A percentile compares a stretch with the other conserved stretches of the same genome.
Evolutionary conservation across 2,113 vertebrate species (phyloP).

Genomic region (Egretta garzetta): DNA sequence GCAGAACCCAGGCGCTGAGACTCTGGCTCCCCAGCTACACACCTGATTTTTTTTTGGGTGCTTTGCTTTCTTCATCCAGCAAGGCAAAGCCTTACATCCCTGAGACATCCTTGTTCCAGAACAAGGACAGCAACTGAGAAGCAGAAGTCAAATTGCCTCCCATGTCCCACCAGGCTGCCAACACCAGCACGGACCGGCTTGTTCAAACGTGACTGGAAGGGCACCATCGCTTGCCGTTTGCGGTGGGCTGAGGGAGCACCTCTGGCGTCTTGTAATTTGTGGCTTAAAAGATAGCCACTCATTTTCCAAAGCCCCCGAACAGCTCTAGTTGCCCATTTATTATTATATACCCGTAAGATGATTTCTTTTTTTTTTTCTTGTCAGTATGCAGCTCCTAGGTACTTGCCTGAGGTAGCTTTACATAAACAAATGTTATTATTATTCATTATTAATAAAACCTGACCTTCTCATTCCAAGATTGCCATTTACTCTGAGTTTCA

Average conservation of each 20-base stretch:
- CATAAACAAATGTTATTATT: neutral
- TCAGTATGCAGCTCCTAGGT: neutral
- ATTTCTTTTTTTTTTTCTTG: neutral
- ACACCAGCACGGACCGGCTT: neutral
- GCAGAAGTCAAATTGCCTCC: neutral
- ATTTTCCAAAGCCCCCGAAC: neutral
- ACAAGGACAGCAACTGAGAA: neutral
- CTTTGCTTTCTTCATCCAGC: neutral
- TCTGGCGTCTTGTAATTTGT: neutral
- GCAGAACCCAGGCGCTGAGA: neutral
- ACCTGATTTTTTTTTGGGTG: neutral
- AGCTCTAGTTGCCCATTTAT: neutral
- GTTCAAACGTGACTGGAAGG: neutral
- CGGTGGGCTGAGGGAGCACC: neutral
- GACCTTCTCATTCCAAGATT: neutral
- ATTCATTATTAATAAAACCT: constrained; percentile 2
- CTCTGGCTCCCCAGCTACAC: neutral
- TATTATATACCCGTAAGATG: neutral
- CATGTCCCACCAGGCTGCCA: neutral
- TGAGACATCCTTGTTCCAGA: neutral
- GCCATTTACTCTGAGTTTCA: neutral
- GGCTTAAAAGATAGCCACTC: neutral
- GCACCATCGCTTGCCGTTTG: neutral
- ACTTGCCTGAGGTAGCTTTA: neutral
- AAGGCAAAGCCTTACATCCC: neutral